These are phyloP conservation scores for Cochlearius cochlearius DNA, from an alignment of 2,113 vertebrate genomes.

Conservation along the genomic window DNA sequence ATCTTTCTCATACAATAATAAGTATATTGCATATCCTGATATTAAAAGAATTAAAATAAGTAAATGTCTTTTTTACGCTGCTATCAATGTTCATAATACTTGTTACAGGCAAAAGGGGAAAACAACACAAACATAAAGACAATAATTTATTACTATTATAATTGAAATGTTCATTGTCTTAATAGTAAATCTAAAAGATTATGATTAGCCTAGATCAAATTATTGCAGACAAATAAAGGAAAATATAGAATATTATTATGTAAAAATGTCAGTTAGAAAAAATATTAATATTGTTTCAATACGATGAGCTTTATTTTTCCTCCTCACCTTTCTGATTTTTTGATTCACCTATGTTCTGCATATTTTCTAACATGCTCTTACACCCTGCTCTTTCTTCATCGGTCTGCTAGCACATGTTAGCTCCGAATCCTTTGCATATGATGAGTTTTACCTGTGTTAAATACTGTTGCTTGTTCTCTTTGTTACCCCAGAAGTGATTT, in stretches of 20 bases:
- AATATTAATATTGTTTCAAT: not conserved
- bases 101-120: not conserved
- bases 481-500: not conserved
- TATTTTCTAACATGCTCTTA: not conserved
- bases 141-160: not conserved
- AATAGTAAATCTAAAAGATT: not conserved
- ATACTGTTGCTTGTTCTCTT: not conserved
- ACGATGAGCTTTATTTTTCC: not conserved
- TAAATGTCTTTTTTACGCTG: not conserved
- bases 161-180: not conserved
- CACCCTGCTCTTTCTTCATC: not conserved
- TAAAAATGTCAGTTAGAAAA: not conserved
- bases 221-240: not conserved
- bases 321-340: not conserved
- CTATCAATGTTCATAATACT: not conserved
- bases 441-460: not conserved
- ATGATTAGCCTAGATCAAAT: not conserved
- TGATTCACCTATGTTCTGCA: not conserved
- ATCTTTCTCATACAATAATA: not conserved
- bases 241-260: not conserved
- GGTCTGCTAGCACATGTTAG: not conserved
- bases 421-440: not conserved
- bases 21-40: not conserved
- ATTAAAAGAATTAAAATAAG: not conserved
- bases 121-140: not conserved